Conservation (phyloP, 2,113 vertebrate species). For the Dolichallabes microphthalmus region DNA sequence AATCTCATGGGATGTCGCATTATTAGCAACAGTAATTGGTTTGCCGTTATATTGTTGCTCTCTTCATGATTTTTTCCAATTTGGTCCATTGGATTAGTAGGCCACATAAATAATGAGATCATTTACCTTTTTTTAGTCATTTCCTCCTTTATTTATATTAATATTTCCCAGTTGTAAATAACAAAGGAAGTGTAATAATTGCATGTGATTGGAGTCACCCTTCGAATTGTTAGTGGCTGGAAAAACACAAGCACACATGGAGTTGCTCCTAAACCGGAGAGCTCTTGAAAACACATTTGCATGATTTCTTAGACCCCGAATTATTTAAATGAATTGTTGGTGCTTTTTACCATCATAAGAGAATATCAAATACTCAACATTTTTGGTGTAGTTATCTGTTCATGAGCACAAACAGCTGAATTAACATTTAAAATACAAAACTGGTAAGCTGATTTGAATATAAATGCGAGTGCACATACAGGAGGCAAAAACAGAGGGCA, state of each 20-base stretch:
- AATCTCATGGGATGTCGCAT: neutral
- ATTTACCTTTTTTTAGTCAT: constrained; percentile 4
- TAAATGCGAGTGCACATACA: neutral
- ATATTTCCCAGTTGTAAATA: constrained; percentile 26
- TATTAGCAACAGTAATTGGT: constrained; percentile 28
- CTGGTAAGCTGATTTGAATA: neutral
- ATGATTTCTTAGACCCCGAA: constrained; percentile 36
- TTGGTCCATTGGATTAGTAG: neutral
- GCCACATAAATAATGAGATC: constrained; percentile 16
- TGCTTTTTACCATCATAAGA: constrained; percentile 2
- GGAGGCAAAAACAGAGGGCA: neutral
- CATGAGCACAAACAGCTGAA: constrained; percentile 12
- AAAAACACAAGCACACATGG: constrained; percentile 14
- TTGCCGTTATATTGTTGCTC: neutral
- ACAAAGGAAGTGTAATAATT: constrained; percentile 15
- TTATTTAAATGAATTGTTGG: constrained; percentile 17
- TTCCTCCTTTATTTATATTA: neutral
- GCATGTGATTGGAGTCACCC: constrained; percentile 20
- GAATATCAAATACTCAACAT: constrained; percentile 14
- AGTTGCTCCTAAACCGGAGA: constrained; percentile 10
- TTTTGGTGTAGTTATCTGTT: constrained; percentile 17
- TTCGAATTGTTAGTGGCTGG: constrained; percentile 5
- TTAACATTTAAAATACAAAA: constrained; percentile 27
- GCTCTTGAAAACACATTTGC: constrained; percentile 26
- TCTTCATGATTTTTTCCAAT: neutral